Conservation (phyloP, 1,140 invertebrate species). For the Mamestra configurata region DNA sequence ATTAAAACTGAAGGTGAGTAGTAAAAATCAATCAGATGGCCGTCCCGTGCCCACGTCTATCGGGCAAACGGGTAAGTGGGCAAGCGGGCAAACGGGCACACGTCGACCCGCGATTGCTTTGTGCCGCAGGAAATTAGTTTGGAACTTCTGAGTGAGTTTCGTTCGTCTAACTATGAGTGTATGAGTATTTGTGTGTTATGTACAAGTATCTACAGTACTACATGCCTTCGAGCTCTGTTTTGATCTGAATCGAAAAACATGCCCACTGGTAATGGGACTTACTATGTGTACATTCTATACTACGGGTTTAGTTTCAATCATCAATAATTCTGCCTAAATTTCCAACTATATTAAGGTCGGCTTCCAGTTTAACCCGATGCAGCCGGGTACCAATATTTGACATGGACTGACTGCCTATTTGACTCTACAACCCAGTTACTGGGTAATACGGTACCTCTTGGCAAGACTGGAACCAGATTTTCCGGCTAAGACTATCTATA, state of each 20-base stretch:
- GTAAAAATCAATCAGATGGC: conserved; percentile 68
- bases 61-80: conserved; percentile 47
- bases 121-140: conserved; percentile 85
- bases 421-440: too few relatives aligned
- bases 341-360: too few relatives aligned
- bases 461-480: too few relatives aligned
- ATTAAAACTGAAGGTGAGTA: conserved; percentile 33
- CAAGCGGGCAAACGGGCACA: conserved; percentile 54
- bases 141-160: conserved; percentile 72
- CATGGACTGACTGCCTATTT: too few relatives aligned
- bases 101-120: conserved; percentile 79
- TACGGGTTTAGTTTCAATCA: neutral
- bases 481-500: too few relatives aligned
- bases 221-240: conserved; percentile 15
- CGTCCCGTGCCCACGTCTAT: conserved; percentile 67
- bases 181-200: neutral
- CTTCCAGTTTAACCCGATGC: too few relatives aligned
- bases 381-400: too few relatives aligned
- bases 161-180: conserved; percentile 49
- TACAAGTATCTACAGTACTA: conserved; percentile 15
- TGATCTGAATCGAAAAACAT: neutral
- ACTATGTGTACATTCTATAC: too few relatives aligned
- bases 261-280: too few relatives aligned
- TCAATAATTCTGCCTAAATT: too few relatives aligned
- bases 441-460: too few relatives aligned